Base-by-base conservation (phyloP, 1,140 invertebrate genomes). In the Hestina assimilis region DNA sequence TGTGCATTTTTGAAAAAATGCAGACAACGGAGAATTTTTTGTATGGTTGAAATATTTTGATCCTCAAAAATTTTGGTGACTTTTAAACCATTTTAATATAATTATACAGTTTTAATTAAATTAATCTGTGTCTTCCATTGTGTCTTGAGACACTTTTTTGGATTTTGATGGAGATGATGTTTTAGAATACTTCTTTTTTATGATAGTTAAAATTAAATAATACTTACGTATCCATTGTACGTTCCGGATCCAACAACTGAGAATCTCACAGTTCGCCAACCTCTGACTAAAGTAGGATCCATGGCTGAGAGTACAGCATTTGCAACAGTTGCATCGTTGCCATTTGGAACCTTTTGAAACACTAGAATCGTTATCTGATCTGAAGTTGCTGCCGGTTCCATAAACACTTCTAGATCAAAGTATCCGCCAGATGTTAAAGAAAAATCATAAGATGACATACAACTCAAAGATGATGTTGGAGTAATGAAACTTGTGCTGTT, bases 141-240 rank as follows among this genome's bases (percentile, higher is more conserved):
- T n/a, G n/a, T n/a, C n/a, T n/a, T n/a, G n/a, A n/a, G n/a, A n/a
- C n/a, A n/a, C n/a, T n/a, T n/a, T n/a, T n/a, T n/a, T n/a, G n/a
- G n/a, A n/a, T n/a, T n/a, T n/a, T n/a, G n/a, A n/a, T n/a, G n/a
- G n/a, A n/a, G n/a, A n/a, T n/a, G n/a, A n/a, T n/a, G n/a, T n/a
- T n/a, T n/a, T n/a, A n/a, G n/a, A n/a, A n/a, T n/a, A n/a, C n/a
- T n/a, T n/a, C n/a, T n/a, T n/a, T n/a, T n/a, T n/a, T n/a, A n/a
- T n/a, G n/a, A n/a, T 26, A 28, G 3, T 9, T 28, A 28, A 6
- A 9, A 28, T 28, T 9, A 28, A 28, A 9, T 8, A 1, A 28
- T 54, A 69, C 69, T 69, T 60, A 72, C 69, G 50, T 69, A 72
- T 20, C 66, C 69, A 14, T 62, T 28, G 28, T 58, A 72, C 20